Conservation (phyloP, 2,113 vertebrate species). For the Lagopus leucura region DNA sequence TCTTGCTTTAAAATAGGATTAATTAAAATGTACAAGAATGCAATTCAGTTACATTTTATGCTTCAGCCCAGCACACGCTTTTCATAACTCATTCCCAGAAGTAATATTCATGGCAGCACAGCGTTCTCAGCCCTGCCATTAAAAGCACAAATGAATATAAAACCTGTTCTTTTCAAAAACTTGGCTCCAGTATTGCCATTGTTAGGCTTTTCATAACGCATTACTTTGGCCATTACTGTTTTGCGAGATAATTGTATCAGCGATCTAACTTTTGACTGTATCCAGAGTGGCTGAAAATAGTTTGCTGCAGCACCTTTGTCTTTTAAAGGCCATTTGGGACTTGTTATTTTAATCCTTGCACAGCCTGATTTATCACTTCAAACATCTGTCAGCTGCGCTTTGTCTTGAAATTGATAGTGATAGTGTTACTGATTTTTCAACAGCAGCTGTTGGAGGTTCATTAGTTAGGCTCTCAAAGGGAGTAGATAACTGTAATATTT, state of each 20-base stretch:
- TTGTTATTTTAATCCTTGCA: constrained; percentile 78
- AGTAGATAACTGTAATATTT: constrained; percentile 79
- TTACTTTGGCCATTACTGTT: constrained; percentile 26
- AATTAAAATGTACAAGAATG: constrained; percentile 42
- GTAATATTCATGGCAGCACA: not conserved
- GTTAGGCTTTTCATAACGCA: constrained; percentile 41
- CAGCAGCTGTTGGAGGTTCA: constrained; percentile 79
- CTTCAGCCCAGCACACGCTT: not conserved
- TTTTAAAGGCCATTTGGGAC: constrained; percentile 72
- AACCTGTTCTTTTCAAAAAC: constrained; percentile 45
- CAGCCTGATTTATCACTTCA: constrained; percentile 79
- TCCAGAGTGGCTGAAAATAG: constrained; percentile 61
- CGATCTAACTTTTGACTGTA: constrained; percentile 57
- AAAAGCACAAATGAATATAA: constrained; percentile 37
- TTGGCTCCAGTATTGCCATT: constrained; percentile 20
- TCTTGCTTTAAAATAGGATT: constrained; percentile 47
- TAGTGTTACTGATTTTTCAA: constrained; percentile 73
- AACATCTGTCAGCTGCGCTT: constrained; percentile 80
- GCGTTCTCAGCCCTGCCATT: constrained; percentile 24
- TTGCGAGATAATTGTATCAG: constrained; percentile 48
- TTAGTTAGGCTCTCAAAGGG: constrained; percentile 79
- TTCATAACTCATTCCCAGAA: constrained; percentile 39
- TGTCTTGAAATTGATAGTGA: constrained; percentile 79
- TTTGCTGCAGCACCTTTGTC: constrained; percentile 72
- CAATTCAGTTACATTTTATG: constrained; percentile 48